Conservation (phyloP, 2,797 vertebrate genomes). For the Anguilla obscura region DNA sequence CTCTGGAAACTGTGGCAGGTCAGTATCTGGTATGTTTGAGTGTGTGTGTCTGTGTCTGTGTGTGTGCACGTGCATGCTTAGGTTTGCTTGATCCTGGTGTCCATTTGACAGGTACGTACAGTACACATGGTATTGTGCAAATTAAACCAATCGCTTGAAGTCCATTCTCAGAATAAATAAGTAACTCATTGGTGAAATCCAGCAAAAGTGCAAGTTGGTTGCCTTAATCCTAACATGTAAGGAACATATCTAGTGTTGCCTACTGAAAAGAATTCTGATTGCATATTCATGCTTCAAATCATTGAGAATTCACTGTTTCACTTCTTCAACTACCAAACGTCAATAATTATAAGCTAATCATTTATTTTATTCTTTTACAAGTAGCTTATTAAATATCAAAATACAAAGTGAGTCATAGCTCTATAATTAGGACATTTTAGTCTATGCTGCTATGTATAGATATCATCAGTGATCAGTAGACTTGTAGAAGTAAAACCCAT, state of each 20-base stretch:
- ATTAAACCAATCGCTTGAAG: too few species aligned
- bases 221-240: background rate
- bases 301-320: background rate
- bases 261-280: background rate
- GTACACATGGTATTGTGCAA: too few species aligned
- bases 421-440: background rate
- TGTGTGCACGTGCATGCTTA: too few species aligned
- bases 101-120: background rate
- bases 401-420: background rate
- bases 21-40: slow-evolving; percentile 19
- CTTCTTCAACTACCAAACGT: background rate
- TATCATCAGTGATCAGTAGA: background rate
- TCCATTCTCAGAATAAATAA: background rate
- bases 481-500: background rate
- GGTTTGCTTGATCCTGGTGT: too few species aligned
- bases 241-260: background rate
- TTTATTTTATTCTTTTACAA: background rate
- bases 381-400: background rate
- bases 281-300: background rate
- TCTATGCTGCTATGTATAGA: background rate
- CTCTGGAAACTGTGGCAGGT: slow-evolving; percentile 80
- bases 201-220: background rate
- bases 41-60: too few species aligned
- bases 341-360: background rate
- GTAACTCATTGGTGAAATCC: background rate